Conservation (phyloP, 2,888 invertebrate species). For the Trissolcus brochymenae region DNA sequence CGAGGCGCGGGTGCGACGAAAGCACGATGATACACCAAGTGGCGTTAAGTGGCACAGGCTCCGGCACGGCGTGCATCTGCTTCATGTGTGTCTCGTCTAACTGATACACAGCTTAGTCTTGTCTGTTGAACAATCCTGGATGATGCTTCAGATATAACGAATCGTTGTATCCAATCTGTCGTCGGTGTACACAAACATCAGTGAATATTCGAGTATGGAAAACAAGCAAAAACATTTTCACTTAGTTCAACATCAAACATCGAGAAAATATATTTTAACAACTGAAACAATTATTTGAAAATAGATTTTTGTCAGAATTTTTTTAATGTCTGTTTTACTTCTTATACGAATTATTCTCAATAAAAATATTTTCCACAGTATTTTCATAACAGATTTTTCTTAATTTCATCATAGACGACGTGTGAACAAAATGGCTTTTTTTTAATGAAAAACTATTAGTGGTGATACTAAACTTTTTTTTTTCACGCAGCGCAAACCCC, state of each 20-base stretch:
- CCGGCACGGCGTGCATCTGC: constrained; percentile 60
- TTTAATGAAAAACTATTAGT: too few species aligned
- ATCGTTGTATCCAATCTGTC: neutral
- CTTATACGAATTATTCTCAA: too few species aligned
- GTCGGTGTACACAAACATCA: neutral
- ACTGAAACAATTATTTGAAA: neutral
- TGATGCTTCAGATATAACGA: constrained; percentile 11
- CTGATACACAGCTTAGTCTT: constrained; percentile 8
- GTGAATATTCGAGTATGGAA: neutral
- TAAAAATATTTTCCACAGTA: too few species aligned
- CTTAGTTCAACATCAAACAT: neutral
- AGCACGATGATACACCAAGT: constrained; percentile 61
- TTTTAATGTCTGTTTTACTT: neutral
- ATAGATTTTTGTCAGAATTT: too few species aligned
- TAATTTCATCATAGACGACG: too few species aligned
- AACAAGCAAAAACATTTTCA: neutral
- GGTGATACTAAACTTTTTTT: too few species aligned
- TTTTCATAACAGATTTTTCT: too few species aligned
- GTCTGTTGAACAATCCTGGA: constrained; percentile 25
- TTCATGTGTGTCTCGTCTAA: constrained; percentile 32
- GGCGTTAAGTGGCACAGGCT: constrained; percentile 70
- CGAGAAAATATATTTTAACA: neutral
- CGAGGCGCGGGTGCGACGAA: constrained; percentile 21
- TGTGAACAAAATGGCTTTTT: too few species aligned
- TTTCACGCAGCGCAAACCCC: too few species aligned